Evolutionary conservation across 2,113 vertebrate genomes (phyloP), one percentile per base, ranked within the genome.

Genomic region (Loxodonta africana): DNA sequence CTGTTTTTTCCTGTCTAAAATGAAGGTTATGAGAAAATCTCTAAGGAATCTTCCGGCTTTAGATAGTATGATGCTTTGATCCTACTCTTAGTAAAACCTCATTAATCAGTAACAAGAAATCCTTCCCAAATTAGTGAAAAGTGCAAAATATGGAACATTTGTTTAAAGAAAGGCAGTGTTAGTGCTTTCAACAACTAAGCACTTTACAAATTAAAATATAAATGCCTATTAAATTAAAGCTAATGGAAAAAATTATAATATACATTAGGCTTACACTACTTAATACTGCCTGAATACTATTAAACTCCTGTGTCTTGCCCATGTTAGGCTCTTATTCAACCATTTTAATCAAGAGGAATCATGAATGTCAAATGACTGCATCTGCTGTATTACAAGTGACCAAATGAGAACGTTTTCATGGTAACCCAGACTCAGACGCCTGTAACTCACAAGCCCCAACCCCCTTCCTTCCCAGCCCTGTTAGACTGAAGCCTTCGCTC

Each of bases 31-130:
- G 83, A 88, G 51, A 87, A 88, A 76, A 93, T 93, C 95, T 95
- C 95, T 37, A 53, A 89, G 93, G 94, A 97, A 86, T 1, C 51
- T 57, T 91, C 96, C 71, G 81, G 76, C 89, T 94, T 87, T 87
- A 77, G 37, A 51, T 4, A 87, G 83, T 48, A 63, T 69, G 86
- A 89, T 28, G 94, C 92, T 98, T 96, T 97, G 96, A 96, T 97
- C 92, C 96, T 98, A 97, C 97, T 97, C 97, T 96, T 95, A 96
- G 96, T 80, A 97, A 97, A 96, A 98, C 81, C 95, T 98, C 97
- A 97, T 97, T 98, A 98, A 98, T 97, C 85, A 95, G 92, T 96
- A 97, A 98, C 94, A 97, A 98, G 96, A 90, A 97, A 98, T 96
- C 94, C 53, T 93, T 74, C 82, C 83, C 87, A 95, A 97, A 96